Evolutionary conservation across 53 echinoderm and acorn worm genomes (phyloP), one percentile per base, ranked within the genome.

Genomic region (Temnopleurus reevesii): DNA sequence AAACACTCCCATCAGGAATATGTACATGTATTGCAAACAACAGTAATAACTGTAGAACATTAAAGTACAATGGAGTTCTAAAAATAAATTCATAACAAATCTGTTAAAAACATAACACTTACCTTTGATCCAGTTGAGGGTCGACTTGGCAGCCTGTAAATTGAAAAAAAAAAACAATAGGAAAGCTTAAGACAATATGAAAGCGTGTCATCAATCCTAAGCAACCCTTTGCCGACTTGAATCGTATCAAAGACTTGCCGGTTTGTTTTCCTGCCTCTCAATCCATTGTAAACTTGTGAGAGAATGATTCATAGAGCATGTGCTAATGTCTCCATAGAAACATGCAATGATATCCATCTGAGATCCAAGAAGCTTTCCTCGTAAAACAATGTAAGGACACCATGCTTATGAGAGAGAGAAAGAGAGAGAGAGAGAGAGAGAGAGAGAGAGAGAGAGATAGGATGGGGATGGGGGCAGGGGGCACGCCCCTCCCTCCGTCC

Each of bases 321-420:
- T 76, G 76, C 76, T 24, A 24, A 44, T 24, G 33, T 76, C 45
- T 76, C 76, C 76, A 76, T 76, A 23, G 76, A 41, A 76, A 45
- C 76, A 10, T 45, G 76, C 45, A 23, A 76, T 13, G 76, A 76
- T 76, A 76, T 24, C 76, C 44, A 76, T 76, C 76, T 76, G 41
- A 41, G 58, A 63, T 45, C 44, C 76, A 76, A 44, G 76, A 76
- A 76, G 18, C 76, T 44, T 45, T 76, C 76, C 41, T n/a, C n/a
- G n/a, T n/a, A n/a, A 76, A 76, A 76, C 76, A 76, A 76, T n/a
- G n/a, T n/a, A n/a, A n/a, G n/a, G n/a, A 76, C 45, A 76, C 8
- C 12, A 49, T 49, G 49, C 49, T 49, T 49, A 44, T 8, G 76
- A 33, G 43, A 2, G 2, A 34, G 4, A 43, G 43, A 44, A 76